Percentiles rank a stretch among this genome's conserved stretches.
Conservation (phyloP, 1,140 invertebrate genomes). For the Protaetia brevitarsis region DNA sequence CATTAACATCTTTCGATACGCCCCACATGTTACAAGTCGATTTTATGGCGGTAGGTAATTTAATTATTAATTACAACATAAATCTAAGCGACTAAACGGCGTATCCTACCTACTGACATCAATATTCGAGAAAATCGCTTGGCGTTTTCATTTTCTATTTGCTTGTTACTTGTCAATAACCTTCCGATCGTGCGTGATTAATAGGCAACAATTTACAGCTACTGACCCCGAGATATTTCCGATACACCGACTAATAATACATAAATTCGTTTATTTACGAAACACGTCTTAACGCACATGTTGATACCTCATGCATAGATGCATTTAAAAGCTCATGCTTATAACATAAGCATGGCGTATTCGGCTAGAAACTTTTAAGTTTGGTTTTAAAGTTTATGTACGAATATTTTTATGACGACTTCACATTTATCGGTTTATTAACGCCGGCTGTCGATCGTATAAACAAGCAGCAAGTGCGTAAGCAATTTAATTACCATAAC, state of each 20-base stretch:
- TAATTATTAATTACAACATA: no score
- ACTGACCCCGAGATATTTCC: slow-evolving; percentile 13
- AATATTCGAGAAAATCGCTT: neutral
- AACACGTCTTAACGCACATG: neutral
- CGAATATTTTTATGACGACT: neutral
- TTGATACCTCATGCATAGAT: neutral
- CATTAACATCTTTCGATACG: no score
- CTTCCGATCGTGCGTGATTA: slow-evolving; percentile 4
- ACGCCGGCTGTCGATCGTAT: neutral
- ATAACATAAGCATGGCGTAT: neutral
- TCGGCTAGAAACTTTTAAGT: neutral
- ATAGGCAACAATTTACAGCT: neutral
- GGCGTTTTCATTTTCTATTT: slow-evolving; percentile 2
- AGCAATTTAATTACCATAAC: slow-evolving; percentile 5
- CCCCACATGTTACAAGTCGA: no score
- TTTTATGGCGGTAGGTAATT: no score
- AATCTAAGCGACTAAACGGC: no score
- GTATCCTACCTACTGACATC: neutral
- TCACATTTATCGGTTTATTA: neutral
- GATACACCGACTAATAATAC: neutral
- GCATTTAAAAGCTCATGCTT: neutral
- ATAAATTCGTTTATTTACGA: slow-evolving; percentile 7
- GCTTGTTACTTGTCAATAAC: neutral
- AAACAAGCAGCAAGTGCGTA: neutral
- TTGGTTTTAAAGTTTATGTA: neutral